Evolutionary conservation across 2,888 invertebrate species (phyloP).

Genomic region (Coenonympha glycerion): DNA sequence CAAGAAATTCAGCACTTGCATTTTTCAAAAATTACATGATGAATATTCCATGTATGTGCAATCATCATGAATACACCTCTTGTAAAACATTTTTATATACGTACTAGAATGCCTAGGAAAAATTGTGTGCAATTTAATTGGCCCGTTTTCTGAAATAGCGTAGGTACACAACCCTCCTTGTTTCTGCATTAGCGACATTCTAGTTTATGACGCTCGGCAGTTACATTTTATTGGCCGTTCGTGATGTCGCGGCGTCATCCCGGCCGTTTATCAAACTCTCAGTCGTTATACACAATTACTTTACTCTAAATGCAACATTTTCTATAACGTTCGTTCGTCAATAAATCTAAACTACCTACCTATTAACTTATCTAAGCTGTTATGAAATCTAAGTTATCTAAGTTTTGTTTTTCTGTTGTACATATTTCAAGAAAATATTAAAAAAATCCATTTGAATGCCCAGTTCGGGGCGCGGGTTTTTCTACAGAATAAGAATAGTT

Average conservation of each 20-base stretch:
- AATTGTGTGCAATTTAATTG: too few species aligned
- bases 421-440: too few species aligned
- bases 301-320: conserved; percentile 22
- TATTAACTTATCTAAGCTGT: conserved; percentile 9
- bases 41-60: too few species aligned
- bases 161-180: conserved; percentile 16
- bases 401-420: too few species aligned
- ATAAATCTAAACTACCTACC: conserved; percentile 10
- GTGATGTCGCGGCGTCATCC: conserved; percentile 44
- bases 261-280: conserved; percentile 35
- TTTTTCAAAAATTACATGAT: too few species aligned
- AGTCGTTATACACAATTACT: conserved; percentile 24
- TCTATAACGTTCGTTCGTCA: conserved; percentile 18
- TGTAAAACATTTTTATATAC: too few species aligned
- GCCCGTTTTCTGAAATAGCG: background rate
- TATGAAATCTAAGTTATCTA: background rate
- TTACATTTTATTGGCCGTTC: conserved; percentile 57
- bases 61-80: too few species aligned
- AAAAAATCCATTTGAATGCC: too few species aligned
- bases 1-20: too few species aligned
- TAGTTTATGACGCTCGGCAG: conserved; percentile 50
- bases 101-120: too few species aligned
- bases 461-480: too few species aligned
- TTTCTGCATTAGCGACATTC: conserved; percentile 40
- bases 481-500: too few species aligned